These are phyloP conservation scores for Macrochelys suwanniensis DNA, from an alignment of 2,797 vertebrate species.

Conservation along the genomic window DNA sequence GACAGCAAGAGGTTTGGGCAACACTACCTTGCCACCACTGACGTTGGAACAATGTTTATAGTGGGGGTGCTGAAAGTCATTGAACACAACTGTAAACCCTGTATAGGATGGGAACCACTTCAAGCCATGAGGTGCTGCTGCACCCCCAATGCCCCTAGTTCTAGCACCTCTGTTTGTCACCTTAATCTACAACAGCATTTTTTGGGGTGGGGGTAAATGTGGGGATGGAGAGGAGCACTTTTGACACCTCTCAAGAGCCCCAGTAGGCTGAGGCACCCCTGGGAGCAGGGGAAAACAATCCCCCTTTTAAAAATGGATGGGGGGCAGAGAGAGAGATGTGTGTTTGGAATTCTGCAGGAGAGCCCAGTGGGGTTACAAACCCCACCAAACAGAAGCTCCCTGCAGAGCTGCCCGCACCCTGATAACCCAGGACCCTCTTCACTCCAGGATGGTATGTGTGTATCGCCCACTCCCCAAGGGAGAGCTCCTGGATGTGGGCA, in stretches of 20 bases:
- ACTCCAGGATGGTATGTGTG: not conserved
- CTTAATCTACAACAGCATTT: not conserved
- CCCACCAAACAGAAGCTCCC: not conserved
- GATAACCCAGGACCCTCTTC: not conserved
- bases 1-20: not conserved
- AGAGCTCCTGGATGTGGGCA: not conserved
- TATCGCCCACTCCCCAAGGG: not conserved
- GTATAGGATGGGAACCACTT: too few relatives aligned
- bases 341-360: not conserved
- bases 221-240: not conserved
- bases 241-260: not conserved
- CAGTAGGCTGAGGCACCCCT: not conserved
- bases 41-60: not conserved
- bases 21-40: not conserved
- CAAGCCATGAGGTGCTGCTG: too few relatives aligned
- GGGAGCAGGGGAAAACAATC: not conserved
- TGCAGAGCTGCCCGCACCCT: not conserved
- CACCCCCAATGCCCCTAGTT: too few relatives aligned
- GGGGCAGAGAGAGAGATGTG: not conserved
- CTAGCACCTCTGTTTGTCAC: too few relatives aligned
- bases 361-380: not conserved
- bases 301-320: too few relatives aligned
- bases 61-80: not conserved
- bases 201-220: not conserved
- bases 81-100: too few relatives aligned